Evolutionary conservation across 2,888 invertebrate genomes (phyloP), one percentile per base, ranked within the genome.

Genomic region (Eupithecia subumbrata): DNA sequence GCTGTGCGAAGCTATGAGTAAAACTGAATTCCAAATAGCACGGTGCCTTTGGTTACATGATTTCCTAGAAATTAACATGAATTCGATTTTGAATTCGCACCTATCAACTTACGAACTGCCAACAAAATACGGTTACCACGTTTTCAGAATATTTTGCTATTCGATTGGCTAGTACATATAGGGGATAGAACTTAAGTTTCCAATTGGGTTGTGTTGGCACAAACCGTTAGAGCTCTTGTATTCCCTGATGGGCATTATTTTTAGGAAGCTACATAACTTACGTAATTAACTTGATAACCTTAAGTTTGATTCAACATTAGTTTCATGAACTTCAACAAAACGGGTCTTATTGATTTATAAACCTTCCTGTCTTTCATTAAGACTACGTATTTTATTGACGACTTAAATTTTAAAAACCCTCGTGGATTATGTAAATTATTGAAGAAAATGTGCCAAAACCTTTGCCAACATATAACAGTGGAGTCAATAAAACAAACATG

Each of bases 401-500:
- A 45, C 1, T 14, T 16, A 16, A 14, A 16, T 45, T 45, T 45
- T 16, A 16, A 18, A 48, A 48, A 7, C 7, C 7, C 48, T 45
- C 9, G n/a, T 52, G 18, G n/a, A n/a, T 2, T 52, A n/a, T n/a
- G n/a, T n/a, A 52, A n/a, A n/a, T 52, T 8, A 52, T 8, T n/a
- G 9, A n/a, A 1, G 52, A 52, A 48, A 7, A n/a, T n/a, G 2
- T n/a, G n/a, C 52, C 18, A 48, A 48, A 45, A 16, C 45, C 16
- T 52, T n/a, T 52, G 48, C 48, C 48, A 48, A 48, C n/a, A n/a
- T n/a, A 48, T 48, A 56, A 56, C n/a, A 52, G 56, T 60, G 18
- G 12, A 63, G 71, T 74, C 67, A 71, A 71, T 71, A 74, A 74
- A 67, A 71, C 56, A 74, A 64, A 48, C 52, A 72, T 70, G 25